phyloP scores from a whole-genome alignment of 2,113 vertebrate genomes.

The Rafetus swinhoei region DNA sequence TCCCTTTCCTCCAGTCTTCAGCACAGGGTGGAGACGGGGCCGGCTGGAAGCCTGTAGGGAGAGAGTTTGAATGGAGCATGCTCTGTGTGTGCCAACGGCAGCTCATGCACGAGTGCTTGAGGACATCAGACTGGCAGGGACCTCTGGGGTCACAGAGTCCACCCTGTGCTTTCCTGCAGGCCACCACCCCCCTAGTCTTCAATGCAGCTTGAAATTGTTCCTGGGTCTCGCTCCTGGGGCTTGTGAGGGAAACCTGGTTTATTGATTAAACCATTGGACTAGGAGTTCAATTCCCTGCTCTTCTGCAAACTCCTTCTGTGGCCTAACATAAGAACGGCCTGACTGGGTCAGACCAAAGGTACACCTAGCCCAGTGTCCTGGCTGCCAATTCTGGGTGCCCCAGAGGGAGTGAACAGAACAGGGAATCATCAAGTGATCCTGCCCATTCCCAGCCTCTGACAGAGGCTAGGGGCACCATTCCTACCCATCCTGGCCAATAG shows the following conservation, averaged over 20 bases:
- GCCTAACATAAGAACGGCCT: neutral
- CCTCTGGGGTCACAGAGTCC: neutral
- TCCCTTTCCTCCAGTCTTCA: too few species aligned
- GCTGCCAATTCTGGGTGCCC: too few species aligned
- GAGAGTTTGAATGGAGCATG: accelerated
- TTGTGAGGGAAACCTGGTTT: accelerated
- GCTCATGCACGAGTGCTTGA: too few species aligned
- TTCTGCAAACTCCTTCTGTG: neutral
- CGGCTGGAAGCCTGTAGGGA: neutral
- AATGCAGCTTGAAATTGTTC: neutral
- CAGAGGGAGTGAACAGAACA: too few species aligned
- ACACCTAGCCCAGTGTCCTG: too few species aligned
- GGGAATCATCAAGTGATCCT: too few species aligned
- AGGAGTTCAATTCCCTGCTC: neutral
- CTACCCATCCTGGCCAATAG: too few species aligned
- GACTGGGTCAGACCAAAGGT: too few species aligned
- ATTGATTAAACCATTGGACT: accelerated
- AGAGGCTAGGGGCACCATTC: too few species aligned
- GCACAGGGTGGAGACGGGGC: neutral
- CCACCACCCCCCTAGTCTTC: neutral
- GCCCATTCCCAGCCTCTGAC: too few species aligned
- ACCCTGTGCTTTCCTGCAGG: neutral
- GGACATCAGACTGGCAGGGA: neutral
- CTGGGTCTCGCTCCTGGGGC: neutral
- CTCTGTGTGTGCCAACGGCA: accelerated